These are phyloP conservation scores for Crambe crambe DNA, from an alignment of 37 sponge, comb jelly and placozoan genomes.

Conservation along the genomic window DNA sequence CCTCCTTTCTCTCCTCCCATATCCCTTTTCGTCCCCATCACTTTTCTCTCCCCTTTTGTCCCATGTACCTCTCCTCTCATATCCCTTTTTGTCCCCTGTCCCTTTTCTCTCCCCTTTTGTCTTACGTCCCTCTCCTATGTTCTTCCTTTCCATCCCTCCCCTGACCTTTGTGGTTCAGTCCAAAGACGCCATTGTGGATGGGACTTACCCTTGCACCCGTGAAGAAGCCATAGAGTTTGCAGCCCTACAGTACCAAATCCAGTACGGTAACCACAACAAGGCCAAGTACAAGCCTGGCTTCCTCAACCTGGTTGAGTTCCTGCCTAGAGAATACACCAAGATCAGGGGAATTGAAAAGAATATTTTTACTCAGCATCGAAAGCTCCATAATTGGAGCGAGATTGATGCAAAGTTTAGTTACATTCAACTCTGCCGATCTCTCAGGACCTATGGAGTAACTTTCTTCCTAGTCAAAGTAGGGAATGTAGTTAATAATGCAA, in stretches of 20 bases:
- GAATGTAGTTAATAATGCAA: no score
- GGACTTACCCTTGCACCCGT: slow-evolving; percentile 84
- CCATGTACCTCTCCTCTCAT: no score
- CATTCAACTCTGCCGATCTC: slow-evolving; percentile 94
- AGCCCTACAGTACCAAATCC: slow-evolving; percentile 88
- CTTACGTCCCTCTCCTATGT: no score
- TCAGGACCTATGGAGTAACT: slow-evolving; percentile 97
- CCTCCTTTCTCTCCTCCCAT: no score
- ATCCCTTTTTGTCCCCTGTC: no score
- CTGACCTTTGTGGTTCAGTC: slow-evolving; percentile 50
- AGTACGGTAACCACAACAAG: slow-evolving; percentile 91
- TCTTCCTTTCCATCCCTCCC: no score
- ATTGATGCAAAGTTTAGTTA: slow-evolving; percentile 93
- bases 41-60: no score
- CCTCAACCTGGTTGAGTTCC: slow-evolving; percentile 70
- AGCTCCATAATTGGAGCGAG: slow-evolving; percentile 87
- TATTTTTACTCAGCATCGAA: slow-evolving; percentile 79
- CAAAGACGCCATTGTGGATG: slow-evolving; percentile 84
- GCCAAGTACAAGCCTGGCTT: slow-evolving; percentile 94
- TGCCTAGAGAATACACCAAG: slow-evolving; percentile 88
- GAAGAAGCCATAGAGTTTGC: slow-evolving; percentile 94
- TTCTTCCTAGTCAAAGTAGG: slow-evolving; percentile 97
- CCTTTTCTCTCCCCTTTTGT: no score
- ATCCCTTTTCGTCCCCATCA: no score
- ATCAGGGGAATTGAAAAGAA: slow-evolving; percentile 81